Base-by-base conservation (phyloP, 2,888 invertebrate genomes). In the Stenichneumon culpator region DNA sequence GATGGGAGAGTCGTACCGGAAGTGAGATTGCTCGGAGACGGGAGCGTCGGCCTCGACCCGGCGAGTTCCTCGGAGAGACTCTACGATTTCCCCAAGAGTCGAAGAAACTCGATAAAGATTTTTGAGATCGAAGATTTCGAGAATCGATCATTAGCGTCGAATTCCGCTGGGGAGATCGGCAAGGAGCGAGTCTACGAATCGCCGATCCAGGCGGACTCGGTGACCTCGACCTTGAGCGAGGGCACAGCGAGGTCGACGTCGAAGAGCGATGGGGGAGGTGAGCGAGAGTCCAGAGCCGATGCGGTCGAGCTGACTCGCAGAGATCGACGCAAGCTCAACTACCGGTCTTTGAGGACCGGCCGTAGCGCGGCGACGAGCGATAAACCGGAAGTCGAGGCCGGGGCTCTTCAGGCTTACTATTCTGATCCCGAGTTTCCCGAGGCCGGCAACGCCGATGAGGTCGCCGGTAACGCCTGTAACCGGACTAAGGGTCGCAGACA, bases 351-450 rank as follows among this genome's bases (percentile, higher is more conserved):
- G 68, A 84, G 84, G 19, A 79, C 79, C 7, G 82, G 84, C 7
- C 82, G 82, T 65, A 82, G 79, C 16, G 79, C 44, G 28, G 57
- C 57, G 14, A 32, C 39, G 1, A 52, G 63, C 3, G 67, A 80
- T 1, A 68, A 68, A 57, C 79, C 70, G 60, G 82, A 19, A 75
- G 68, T 22, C 69, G 65, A 4, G 72, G 65, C 25, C 79, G 54
- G 82, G 79, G 11, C 78, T 6, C 77, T 81, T 0, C 39, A 86
- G 4, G 89, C 86, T 1, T 91, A 90, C 3, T 89, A 90, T 39
- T 92, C 92, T 22, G 91, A 92, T 70, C 89, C 89, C 0, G 91
- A 92, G 54, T 89, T 89, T 14, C 89, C 89, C 6, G 88, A 88
- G 14, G 67, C 57, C 50, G 75, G 44, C 0, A 80, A 73, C 3